Percentiles rank a stretch among this genome's conserved stretches.
phyloP scores from a whole-genome alignment of 2,797 vertebrate species.

The Nannoperca australis region DNA sequence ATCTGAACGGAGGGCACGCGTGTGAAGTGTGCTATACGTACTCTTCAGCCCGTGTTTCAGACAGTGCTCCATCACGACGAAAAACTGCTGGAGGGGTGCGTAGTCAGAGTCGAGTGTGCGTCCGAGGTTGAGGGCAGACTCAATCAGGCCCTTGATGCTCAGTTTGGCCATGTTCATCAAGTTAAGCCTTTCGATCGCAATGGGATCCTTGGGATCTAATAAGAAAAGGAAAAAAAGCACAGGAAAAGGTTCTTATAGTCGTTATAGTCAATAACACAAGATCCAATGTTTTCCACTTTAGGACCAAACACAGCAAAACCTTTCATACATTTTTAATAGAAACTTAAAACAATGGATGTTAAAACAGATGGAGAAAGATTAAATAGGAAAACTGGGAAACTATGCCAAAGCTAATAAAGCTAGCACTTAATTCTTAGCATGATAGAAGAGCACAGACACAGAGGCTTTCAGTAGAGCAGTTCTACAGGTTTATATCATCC shows the following conservation, averaged over 20 bases:
- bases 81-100: constrained; percentile 98
- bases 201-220: constrained; percentile 97
- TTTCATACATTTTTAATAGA: background rate
- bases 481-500: background rate
- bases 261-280: background rate
- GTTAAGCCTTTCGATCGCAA: constrained; percentile 98
- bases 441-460: constrained; percentile 8
- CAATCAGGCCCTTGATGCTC: constrained; percentile 98
- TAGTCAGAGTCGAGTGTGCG: constrained; percentile 98
- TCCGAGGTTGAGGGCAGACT: constrained; percentile 96
- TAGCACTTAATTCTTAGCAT: background rate
- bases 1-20: background rate
- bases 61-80: constrained; percentile 99
- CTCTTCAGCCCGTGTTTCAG: constrained; percentile 98
- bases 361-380: background rate
- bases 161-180: constrained; percentile 99
- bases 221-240: background rate
- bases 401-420: background rate
- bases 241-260: background rate
- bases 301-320: background rate
- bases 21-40: constrained; percentile 52
- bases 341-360: background rate
- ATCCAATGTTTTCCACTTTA: background rate
- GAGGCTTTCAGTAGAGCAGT: constrained; percentile 28
- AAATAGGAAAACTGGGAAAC: background rate